A percentile compares a stretch with the other conserved stretches of the same genome.
Evolutionary conservation across 2,113 vertebrate genomes (phyloP).

Genomic region (Syngnathus floridae): DNA sequence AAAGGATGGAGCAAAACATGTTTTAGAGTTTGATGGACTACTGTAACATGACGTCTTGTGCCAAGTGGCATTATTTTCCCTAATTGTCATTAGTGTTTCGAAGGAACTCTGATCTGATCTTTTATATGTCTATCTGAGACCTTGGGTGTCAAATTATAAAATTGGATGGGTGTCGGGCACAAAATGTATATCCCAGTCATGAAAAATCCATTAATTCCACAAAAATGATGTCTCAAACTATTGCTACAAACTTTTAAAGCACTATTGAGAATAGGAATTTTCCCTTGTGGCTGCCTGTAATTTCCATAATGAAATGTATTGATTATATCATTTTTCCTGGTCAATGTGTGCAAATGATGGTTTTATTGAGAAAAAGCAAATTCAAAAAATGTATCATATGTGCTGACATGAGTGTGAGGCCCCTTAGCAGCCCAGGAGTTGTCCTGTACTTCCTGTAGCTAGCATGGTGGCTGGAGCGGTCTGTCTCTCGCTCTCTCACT

Average conservation of each 20-base stretch:
- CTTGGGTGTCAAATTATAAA: conserved; percentile 18
- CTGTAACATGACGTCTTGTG: conserved; percentile 28
- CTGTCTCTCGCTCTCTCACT: conserved; percentile 41
- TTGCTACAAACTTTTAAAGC: not conserved
- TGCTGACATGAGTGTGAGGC: conserved; percentile 30
- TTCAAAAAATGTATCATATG: conserved; percentile 48
- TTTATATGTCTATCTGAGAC: conserved; percentile 32
- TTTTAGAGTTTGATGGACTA: conserved; percentile 33
- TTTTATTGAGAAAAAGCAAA: conserved; percentile 40
- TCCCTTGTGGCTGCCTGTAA: not conserved
- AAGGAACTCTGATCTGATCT: conserved; percentile 39
- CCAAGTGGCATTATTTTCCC: conserved; percentile 28
- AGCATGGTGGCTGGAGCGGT: conserved; percentile 15
- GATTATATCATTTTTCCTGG: conserved; percentile 43
- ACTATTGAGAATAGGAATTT: not conserved
- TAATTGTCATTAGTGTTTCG: conserved; percentile 27
- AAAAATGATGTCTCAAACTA: not conserved
- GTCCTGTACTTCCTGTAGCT: conserved; percentile 26
- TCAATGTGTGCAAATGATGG: conserved; percentile 43
- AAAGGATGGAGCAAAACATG: conserved; percentile 15
- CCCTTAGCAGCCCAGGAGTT: conserved; percentile 14
- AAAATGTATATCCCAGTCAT: conserved; percentile 5
- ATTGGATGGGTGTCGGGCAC: conserved; percentile 1
- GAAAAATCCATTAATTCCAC: not conserved
- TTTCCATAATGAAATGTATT: conserved; percentile 39